These are phyloP conservation scores for Drosophila murphyi DNA, from an alignment of 1,140 invertebrate genomes.

Conservation along the genomic window DNA sequence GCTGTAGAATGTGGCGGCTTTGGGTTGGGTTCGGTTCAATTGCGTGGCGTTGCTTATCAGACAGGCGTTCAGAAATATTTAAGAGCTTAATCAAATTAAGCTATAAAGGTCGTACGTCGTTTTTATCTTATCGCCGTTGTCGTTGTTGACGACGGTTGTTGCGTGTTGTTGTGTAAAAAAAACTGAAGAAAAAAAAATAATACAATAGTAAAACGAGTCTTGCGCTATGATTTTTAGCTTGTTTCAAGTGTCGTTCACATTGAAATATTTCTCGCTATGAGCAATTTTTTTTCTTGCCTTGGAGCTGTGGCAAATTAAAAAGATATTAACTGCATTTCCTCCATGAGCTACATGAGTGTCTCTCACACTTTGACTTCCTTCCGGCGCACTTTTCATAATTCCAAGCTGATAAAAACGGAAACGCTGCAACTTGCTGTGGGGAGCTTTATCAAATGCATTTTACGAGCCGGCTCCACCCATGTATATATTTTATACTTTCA, in stretches of 20 bases:
- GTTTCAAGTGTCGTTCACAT: conserved; percentile 54
- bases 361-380: conserved; percentile 77
- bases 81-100: conserved; percentile 81
- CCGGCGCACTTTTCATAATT: conserved; percentile 51
- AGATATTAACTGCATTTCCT: conserved; percentile 78
- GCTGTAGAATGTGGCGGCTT: conserved; percentile 3
- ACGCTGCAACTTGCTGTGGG: conserved; percentile 49
- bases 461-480: conserved; percentile 52
- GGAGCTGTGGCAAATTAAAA: conserved; percentile 59
- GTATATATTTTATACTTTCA: conserved; percentile 32
- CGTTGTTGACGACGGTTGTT: conserved; percentile 22
- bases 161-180: conserved; percentile 27
- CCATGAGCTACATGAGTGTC: conserved; percentile 49
- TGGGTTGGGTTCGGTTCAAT: conserved; percentile 1
- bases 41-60: conserved; percentile 33
- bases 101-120: conserved; percentile 78
- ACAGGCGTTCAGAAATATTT: conserved; percentile 63
- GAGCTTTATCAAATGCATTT: conserved; percentile 78
- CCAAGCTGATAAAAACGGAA: conserved; percentile 65
- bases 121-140: conserved; percentile 67
- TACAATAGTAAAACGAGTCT: conserved; percentile 23
- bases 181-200: conserved; percentile 8
- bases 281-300: conserved; percentile 17
- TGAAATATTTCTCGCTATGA: conserved; percentile 37
- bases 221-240: conserved; percentile 39